Evolutionary conservation across 2,797 vertebrate species (phyloP).

Genomic region (Coluber constrictor): DNA sequence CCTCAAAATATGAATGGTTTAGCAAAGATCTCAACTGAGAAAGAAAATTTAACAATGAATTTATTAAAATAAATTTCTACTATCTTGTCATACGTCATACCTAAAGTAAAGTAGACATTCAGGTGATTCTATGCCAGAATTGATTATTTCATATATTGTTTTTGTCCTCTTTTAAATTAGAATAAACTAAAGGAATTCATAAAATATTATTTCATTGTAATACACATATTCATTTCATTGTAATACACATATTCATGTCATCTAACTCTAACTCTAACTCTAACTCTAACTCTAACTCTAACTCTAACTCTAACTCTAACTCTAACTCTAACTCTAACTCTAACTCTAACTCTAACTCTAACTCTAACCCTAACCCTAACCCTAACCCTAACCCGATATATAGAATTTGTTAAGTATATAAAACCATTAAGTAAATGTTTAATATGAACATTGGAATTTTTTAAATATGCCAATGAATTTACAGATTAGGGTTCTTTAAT

Average conservation of each 20-base stretch:
- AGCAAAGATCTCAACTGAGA: slow-evolving; percentile 28
- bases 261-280: neutral
- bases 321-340: neutral
- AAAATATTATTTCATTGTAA: neutral
- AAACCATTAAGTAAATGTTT: slow-evolving; percentile 13
- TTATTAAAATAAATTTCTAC: neutral
- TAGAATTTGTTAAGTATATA: slow-evolving; percentile 19
- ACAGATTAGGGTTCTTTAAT: neutral
- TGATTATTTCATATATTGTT: neutral
- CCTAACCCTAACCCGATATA: neutral
- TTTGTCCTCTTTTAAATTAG: neutral
- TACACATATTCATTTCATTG: slow-evolving; percentile 6
- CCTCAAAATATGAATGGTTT: neutral
- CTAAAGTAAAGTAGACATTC: neutral
- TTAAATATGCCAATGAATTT: neutral
- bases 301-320: neutral
- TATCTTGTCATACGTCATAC: neutral
- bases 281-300: neutral
- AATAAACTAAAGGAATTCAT: neutral
- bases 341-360: neutral
- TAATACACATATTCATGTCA: neutral
- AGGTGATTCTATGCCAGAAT: neutral
- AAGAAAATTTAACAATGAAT: slow-evolving; percentile 6
- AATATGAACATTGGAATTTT: neutral
- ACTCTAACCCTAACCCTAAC: neutral